phyloP scores from a whole-genome alignment of 2,888 invertebrate species.

The Lingula anatina region DNA sequence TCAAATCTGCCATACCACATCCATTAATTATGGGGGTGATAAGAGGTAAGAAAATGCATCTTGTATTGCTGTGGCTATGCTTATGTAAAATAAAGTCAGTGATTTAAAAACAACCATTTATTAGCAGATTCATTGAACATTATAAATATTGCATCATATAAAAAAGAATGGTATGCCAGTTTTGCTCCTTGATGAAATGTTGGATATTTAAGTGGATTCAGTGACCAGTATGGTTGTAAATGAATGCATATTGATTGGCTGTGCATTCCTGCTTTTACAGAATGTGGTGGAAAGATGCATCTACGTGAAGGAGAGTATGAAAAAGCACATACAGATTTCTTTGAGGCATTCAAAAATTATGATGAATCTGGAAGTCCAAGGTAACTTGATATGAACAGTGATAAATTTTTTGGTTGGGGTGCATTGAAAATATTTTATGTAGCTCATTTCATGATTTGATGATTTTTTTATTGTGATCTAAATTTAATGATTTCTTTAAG shows the following conservation, averaged over 20 bases:
- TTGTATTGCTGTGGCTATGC: constrained; percentile 1
- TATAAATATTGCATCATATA: background rate
- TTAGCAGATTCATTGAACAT: background rate
- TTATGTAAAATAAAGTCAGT: background rate
- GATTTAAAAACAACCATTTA: background rate
- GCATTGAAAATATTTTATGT: too few species aligned
- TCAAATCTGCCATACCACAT: constrained; percentile 99
- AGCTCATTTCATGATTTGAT: background rate
- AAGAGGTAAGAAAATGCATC: constrained; percentile 62
- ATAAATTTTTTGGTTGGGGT: background rate
- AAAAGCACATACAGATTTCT: constrained; percentile 98
- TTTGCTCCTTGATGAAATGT: too few species aligned
- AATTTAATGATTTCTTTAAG: background rate
- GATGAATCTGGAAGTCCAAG: constrained; percentile 97
- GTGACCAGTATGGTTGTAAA: too few species aligned
- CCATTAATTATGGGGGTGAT: constrained; percentile 99
- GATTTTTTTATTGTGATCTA: background rate
- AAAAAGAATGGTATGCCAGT: too few species aligned
- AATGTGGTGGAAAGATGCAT: constrained; percentile 99
- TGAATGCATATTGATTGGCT: too few species aligned
- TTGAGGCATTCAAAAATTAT: constrained; percentile 99
- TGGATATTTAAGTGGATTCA: too few species aligned
- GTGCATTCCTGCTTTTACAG: constrained; percentile 53
- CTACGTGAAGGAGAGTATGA: constrained; percentile 97
- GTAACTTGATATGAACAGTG: constrained; percentile 13